Evolutionary conservation across 1,140 invertebrate species (phyloP).

Genomic region (Phortica variegata): DNA sequence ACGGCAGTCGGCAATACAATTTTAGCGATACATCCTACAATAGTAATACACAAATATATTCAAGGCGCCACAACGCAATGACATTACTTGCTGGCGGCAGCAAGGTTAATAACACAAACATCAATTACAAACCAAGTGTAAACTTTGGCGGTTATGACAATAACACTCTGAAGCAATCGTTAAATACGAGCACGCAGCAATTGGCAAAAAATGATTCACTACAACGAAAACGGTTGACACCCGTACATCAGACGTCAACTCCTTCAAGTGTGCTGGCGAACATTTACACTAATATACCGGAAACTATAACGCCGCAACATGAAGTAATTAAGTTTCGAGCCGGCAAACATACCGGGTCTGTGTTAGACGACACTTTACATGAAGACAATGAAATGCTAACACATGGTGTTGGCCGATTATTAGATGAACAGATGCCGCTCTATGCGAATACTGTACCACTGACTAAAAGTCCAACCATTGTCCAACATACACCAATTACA

Average conservation of each 20-base stretch:
- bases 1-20: constrained; percentile 56
- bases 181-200: constrained; percentile 13
- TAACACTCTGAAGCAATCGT: constrained; percentile 15
- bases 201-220: constrained; percentile 15
- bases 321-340: constrained; percentile 59
- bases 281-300: constrained; percentile 73
- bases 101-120: constrained; percentile 78
- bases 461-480: constrained; percentile 16
- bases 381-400: constrained; percentile 42
- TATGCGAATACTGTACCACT: constrained; percentile 44
- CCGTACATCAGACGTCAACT: constrained; percentile 34
- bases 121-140: constrained; percentile 52
- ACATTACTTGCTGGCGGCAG: constrained; percentile 66
- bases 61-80: constrained; percentile 61
- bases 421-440: constrained; percentile 37
- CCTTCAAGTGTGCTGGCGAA: constrained; percentile 66
- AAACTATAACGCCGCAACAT: constrained; percentile 66
- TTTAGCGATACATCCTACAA: constrained; percentile 62
- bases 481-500: constrained; percentile 9
- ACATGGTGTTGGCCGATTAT: constrained; percentile 31
- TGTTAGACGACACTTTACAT: constrained; percentile 59
- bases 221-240: constrained; percentile 34
- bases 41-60: constrained; percentile 44
- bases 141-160: no score
- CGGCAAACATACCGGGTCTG: constrained; percentile 39